Conservation (phyloP, 2,888 invertebrate species). For the Idaea aversata region DNA sequence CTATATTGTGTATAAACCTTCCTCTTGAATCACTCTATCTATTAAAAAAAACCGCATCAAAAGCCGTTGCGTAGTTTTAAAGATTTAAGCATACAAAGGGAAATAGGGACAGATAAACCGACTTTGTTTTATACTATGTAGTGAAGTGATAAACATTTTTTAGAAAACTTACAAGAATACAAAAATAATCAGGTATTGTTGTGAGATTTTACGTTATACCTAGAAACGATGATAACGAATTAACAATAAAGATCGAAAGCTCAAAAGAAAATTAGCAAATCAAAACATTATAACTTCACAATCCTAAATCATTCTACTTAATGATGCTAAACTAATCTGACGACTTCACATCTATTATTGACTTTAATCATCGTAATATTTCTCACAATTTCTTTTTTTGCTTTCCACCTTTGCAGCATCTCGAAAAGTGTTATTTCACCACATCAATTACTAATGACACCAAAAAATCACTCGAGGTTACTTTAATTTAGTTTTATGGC, state of each 20-base stretch:
- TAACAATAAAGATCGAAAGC: constrained; percentile 31
- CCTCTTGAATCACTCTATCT: too few species aligned
- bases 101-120: too few species aligned
- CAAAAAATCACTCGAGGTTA: constrained; percentile 62
- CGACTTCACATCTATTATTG: constrained; percentile 69
- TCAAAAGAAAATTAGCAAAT: too few species aligned
- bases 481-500: constrained; percentile 32
- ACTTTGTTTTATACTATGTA: too few species aligned
- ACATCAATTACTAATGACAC: constrained; percentile 76
- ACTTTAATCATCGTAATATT: constrained; percentile 79
- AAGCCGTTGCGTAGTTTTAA: too few species aligned
- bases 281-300: constrained; percentile 68
- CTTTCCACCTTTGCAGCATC: constrained; percentile 47
- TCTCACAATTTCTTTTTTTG: constrained; percentile 78
- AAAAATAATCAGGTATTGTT: not conserved
- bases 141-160: not conserved
- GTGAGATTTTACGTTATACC: not conserved
- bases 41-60: too few species aligned
- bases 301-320: constrained; percentile 73
- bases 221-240: not conserved
- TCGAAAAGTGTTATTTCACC: constrained; percentile 66
- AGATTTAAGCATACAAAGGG: too few species aligned
- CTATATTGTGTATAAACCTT: too few species aligned
- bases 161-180: not conserved
- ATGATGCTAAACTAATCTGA: constrained; percentile 73